Base-by-base conservation (phyloP, 2,888 invertebrate genomes). In the Hedya salicella region DNA sequence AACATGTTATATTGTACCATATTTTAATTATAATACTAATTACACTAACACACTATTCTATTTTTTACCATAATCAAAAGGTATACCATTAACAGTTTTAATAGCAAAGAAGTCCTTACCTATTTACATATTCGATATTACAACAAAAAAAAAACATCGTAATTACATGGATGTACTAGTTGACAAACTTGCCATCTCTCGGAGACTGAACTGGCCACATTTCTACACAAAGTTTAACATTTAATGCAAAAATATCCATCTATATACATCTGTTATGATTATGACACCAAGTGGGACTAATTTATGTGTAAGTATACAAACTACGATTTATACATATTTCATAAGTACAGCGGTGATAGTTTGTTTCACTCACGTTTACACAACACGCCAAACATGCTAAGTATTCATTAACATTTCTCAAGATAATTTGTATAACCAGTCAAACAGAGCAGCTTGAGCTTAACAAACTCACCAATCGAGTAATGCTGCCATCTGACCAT, bases 1-100 rank as follows among this genome's bases (percentile, higher is more conserved):
- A 75, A 71, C 71, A 72, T 62, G 53, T 73, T 75, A 73, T 75
- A 75, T 73, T 73, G 72, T 75, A 77, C 73, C 71, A 73, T 73
- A 70, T 69, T 71, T 71, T 67, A 68, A 68, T 66, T 72, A 68
- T 64, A 71, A 68, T 66, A 56, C 71, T 70, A 68, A 66, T 60
- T 65, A 65, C 52, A 71, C 71, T 70, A 70, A 72, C 54, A 52
- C 25, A 69, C 71, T 73, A 71, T 54, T 48, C 56, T 68, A 68
- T 63, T 4, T 42, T 39, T 48, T 65, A 65, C 52, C 30, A 53
- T 60, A 30, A 53, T 60, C 9, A 39, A 48, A 53, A 52, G 50
- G 63, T 63, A 63, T 59, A 52, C 44, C 49, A 56, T 49, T 57
- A 66, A 66, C 48, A 59, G 46, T 57, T 56, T 42, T 52, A 63